A percentile compares a stretch with the other conserved stretches of the same genome.
Conservation (phyloP, 2,888 invertebrate species). For the Zaprionus lineosus region DNA sequence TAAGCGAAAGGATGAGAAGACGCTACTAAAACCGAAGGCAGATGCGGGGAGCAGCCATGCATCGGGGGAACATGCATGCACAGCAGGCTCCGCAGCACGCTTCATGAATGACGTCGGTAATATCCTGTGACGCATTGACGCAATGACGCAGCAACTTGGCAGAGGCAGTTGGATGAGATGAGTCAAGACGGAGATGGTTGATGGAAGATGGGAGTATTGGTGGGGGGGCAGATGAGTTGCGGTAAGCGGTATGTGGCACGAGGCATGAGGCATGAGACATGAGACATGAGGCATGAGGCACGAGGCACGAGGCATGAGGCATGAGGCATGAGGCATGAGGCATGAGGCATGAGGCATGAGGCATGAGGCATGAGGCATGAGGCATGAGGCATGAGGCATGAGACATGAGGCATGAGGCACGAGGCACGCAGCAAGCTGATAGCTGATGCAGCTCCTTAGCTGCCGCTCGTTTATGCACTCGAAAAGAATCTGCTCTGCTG, state of each 20-base stretch:
- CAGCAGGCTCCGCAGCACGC: conserved; percentile 13
- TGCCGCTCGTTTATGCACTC: conserved; percentile 67
- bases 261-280: not conserved
- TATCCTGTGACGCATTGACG: conserved; percentile 76
- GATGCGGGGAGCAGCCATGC: too few species aligned
- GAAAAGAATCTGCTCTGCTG: conserved; percentile 64
- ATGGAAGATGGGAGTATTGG: too few species aligned
- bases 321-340: not conserved
- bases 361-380: not conserved
- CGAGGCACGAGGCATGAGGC: too few species aligned
- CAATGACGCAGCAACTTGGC: conserved; percentile 57
- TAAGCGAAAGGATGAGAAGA: too few species aligned
- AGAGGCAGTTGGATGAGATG: too few species aligned
- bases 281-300: not conserved
- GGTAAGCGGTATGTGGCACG: not conserved
- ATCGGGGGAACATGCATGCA: not conserved
- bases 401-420: not conserved
- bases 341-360: not conserved
- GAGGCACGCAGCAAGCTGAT: conserved; percentile 18
- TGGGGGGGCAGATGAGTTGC: too few species aligned
- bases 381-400: not conserved
- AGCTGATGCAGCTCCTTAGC: conserved; percentile 50
- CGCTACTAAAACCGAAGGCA: too few species aligned
- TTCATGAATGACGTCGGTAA: conserved; percentile 77
- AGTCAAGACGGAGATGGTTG: too few species aligned